Base-by-base conservation (phyloP, 2,888 invertebrate species). In the Thumatha senex region DNA sequence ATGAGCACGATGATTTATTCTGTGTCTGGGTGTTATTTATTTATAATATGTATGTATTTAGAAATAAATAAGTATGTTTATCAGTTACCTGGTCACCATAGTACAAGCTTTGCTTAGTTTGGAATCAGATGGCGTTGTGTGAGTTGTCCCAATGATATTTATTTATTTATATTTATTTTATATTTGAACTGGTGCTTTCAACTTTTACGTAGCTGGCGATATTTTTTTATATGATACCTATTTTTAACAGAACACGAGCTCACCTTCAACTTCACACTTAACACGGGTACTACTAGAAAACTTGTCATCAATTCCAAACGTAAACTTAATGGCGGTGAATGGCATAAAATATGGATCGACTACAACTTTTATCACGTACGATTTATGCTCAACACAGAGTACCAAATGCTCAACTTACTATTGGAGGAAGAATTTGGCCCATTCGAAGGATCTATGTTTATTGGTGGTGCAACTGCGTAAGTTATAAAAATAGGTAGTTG, bases 341-440 rank as follows among this genome's bases (percentile, higher is more conserved):
- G 98, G 98, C 98, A 98, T 82, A 97, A 98, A 86, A 95, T 98
- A 61, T 97, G 97, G 96, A 97, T 98, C 56, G 98, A 98, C 89
- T 97, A 98, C 80, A 98, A 98, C 86, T 95, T 96, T 78, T 96
- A 98, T 82, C 98, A 98, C 80, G 97, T 98, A 33, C 92, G 98
- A 58, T 97, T 98, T 77, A 97, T 97, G 95, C 95, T 98, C 62
- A 98, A 98, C 77, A 96, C 96, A 33, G 96, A 97, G 76, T 96
- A 95, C 74, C 95, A 96, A 89, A 97, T 97, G 96, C 94, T 97
- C 15, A 96, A 97, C 84, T 87, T 98, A 50, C 87, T 95, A 63
- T 93, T 95, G 10, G 96, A 97, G 78, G 97, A 97, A 78, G 96
- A 97, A 76, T 97, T 98, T 76, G 97, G 97, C 0, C 97, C 97